Conservation (phyloP, 2,113 vertebrate genomes). For the Psittacula cyanocephala region DNA sequence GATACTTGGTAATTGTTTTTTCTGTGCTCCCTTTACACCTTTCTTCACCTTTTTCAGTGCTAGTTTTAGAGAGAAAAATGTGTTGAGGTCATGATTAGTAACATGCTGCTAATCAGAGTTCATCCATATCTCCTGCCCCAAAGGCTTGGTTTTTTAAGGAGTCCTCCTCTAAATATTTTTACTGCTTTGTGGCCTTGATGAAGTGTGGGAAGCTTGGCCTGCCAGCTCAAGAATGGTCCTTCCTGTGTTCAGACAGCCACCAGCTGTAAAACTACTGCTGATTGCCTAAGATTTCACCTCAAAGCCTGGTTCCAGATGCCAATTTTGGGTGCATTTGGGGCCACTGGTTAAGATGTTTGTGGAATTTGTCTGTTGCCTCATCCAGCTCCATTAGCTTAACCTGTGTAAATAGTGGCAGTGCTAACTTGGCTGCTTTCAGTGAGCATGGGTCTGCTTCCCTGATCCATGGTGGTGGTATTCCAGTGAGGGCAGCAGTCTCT, state of each 20-base stretch:
- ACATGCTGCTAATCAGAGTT: neutral
- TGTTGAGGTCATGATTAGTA: neutral
- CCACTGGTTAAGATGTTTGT: neutral
- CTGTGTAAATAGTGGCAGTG: neutral
- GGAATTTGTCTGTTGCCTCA: neutral
- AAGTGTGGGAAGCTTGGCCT: neutral
- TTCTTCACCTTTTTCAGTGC: neutral
- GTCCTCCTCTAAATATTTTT: neutral
- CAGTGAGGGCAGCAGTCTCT: neutral
- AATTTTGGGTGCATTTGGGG: neutral
- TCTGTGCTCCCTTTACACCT: neutral
- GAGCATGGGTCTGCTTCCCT: neutral
- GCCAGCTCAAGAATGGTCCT: neutral
- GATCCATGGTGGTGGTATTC: neutral
- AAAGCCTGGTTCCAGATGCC: neutral
- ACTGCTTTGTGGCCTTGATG: neutral
- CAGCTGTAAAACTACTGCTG: neutral
- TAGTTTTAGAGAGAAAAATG: neutral
- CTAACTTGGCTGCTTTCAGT: neutral
- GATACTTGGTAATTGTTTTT: neutral
- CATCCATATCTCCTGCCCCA: neutral
- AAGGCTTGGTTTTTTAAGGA: neutral
- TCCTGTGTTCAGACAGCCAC: neutral
- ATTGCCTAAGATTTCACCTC: neutral
- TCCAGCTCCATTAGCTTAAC: neutral